These are phyloP conservation scores for Lathamus discolor DNA, from an alignment of 2,113 vertebrate genomes.

Conservation along the genomic window DNA sequence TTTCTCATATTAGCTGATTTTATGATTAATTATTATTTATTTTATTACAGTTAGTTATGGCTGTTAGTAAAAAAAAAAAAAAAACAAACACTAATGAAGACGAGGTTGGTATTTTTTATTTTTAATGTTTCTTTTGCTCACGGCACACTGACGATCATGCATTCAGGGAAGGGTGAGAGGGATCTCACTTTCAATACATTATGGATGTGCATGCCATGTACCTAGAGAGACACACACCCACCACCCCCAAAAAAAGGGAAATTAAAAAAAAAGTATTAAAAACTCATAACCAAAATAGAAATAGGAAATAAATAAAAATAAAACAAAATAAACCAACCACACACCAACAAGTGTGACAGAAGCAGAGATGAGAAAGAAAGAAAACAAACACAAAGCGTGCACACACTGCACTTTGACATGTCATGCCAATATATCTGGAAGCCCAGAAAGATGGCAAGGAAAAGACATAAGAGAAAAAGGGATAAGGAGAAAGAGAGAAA, in stretches of 20 bases:
- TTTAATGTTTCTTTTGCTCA: constrained; percentile 72
- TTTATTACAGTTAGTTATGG: constrained; percentile 73
- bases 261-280: background rate
- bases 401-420: constrained; percentile 54
- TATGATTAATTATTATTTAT: constrained; percentile 68
- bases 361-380: constrained; percentile 35
- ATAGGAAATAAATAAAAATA: background rate
- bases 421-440: constrained; percentile 67
- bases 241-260: constrained; percentile 52
- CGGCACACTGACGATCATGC: constrained; percentile 83
- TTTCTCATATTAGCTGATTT: constrained; percentile 69
- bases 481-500: background rate
- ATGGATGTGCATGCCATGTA: constrained; percentile 85
- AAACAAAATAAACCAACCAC: constrained; percentile 13
- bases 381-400: constrained; percentile 67
- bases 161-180: constrained; percentile 71
- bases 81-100: constrained; percentile 80
- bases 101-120: constrained; percentile 80
- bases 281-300: constrained; percentile 23
- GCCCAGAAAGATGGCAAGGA: constrained; percentile 22
- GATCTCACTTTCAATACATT: constrained; percentile 71
- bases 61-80: constrained; percentile 85
- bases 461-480: background rate
- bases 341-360: constrained; percentile 38
- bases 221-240: constrained; percentile 41